Evolutionary conservation across 1,140 invertebrate genomes (phyloP).

Genomic region (Neodiprion virginianus): DNA sequence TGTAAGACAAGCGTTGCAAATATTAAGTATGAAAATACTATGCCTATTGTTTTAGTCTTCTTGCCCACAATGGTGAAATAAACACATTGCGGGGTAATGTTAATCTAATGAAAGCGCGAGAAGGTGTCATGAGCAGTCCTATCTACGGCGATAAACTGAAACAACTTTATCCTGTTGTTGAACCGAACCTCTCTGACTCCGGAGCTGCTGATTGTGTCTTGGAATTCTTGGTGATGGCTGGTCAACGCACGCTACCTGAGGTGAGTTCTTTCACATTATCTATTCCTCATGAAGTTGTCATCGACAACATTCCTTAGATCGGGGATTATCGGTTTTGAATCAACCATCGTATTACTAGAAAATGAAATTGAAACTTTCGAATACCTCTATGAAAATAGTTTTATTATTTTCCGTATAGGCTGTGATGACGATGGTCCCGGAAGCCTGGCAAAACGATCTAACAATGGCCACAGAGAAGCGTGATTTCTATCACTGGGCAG

Average conservation of each 20-base stretch:
- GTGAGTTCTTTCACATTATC: slow-evolving; percentile 52
- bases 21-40: slow-evolving; percentile 12
- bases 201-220: slow-evolving; percentile 97
- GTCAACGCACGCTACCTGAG: slow-evolving; percentile 89
- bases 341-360: slow-evolving; percentile 17
- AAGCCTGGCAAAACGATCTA: slow-evolving; percentile 97
- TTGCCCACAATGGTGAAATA: slow-evolving; percentile 99
- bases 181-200: slow-evolving; percentile 97
- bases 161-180: slow-evolving; percentile 95
- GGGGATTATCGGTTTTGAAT: slow-evolving; percentile 10
- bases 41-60: slow-evolving; percentile 68
- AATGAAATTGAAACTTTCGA: slow-evolving; percentile 19
- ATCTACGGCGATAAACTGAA: slow-evolving; percentile 82
- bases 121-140: slow-evolving; percentile 95
- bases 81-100: slow-evolving; percentile 98
- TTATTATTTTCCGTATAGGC: slow-evolving; percentile 64
- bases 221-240: slow-evolving; percentile 95
- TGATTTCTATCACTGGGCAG: slow-evolving; percentile 96
- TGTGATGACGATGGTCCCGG: slow-evolving; percentile 99
- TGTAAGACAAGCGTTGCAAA: slow-evolving; percentile 14
- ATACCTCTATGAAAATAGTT: slow-evolving; percentile 26
- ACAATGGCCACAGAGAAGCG: slow-evolving; percentile 93
- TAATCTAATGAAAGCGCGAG: slow-evolving; percentile 97
- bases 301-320: slow-evolving; percentile 2
- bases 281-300: background rate